phyloP scores from a whole-genome alignment of 2,888 invertebrate species.

The Drosophila anomelani region DNA sequence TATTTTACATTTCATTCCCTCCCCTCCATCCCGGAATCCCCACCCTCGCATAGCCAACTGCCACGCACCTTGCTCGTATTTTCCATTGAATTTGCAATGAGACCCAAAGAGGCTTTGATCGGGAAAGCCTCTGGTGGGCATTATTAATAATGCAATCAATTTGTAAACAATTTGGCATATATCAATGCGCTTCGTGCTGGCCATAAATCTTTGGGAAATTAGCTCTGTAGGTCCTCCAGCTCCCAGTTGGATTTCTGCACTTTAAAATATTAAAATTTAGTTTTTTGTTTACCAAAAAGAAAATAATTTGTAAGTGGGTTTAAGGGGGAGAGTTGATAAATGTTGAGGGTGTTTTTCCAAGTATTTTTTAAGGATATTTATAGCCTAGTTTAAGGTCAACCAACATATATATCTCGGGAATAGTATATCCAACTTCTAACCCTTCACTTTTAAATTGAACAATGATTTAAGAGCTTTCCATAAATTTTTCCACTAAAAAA shows the following conservation, averaged over 20 bases:
- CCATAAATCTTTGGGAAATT: constrained; percentile 75
- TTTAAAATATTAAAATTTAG: constrained; percentile 24
- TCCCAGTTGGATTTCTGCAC: constrained; percentile 6
- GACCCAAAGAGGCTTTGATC: constrained; percentile 44
- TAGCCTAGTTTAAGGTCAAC: background rate
- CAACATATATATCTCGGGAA: background rate
- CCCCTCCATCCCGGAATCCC: background rate
- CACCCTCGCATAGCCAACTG: background rate
- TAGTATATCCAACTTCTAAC: background rate
- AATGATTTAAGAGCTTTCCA: constrained; percentile 8
- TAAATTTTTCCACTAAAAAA: background rate
- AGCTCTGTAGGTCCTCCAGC: constrained; percentile 46
- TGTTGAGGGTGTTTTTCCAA: background rate
- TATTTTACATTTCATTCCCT: constrained; percentile 48
- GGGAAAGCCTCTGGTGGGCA: constrained; percentile 54
- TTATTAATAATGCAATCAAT: constrained; percentile 79
- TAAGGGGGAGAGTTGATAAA: background rate
- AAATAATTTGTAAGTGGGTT: background rate
- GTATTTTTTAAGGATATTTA: background rate
- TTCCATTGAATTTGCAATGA: constrained; percentile 62
- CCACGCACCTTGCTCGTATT: constrained; percentile 33
- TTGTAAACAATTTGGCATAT: constrained; percentile 79
- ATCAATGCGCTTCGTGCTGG: constrained; percentile 74
- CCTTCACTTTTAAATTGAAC: constrained; percentile 11
- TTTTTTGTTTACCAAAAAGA: background rate